phyloP scores from a whole-genome alignment of 1,140 invertebrate genomes.

The Belonocnema kinseyi region DNA sequence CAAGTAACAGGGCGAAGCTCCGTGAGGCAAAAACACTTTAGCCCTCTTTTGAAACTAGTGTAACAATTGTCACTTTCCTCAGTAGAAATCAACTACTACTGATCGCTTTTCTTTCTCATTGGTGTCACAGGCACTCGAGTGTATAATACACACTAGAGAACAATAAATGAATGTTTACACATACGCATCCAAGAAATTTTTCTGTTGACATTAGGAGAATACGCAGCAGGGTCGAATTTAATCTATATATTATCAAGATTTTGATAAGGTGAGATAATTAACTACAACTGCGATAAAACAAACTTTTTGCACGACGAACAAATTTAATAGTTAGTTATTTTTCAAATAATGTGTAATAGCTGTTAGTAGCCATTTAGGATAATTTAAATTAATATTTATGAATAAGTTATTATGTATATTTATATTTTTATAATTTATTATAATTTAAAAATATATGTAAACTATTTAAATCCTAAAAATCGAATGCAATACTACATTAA shows the following conservation, averaged over 20 bases:
- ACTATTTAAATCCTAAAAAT: too few relatives aligned
- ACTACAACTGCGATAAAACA: too few relatives aligned
- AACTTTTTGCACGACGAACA: too few relatives aligned
- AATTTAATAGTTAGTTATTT: too few relatives aligned
- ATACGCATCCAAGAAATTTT: constrained; percentile 7
- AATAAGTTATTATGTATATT: too few relatives aligned
- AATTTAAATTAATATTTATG: too few relatives aligned
- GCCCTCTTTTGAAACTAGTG: constrained; percentile 2
- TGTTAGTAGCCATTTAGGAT: too few relatives aligned
- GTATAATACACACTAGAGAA: background rate
- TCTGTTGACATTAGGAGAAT: constrained; percentile 13
- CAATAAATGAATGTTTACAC: constrained; percentile 7
- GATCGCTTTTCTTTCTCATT: background rate
- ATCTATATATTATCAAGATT: background rate
- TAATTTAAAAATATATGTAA: too few relatives aligned
- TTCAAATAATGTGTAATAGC: too few relatives aligned
- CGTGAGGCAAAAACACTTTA: background rate
- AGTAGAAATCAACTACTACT: background rate
- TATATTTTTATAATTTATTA: too few relatives aligned
- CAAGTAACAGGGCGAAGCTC: background rate
- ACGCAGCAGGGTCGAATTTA: background rate
- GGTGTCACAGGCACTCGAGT: background rate
- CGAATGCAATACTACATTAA: too few relatives aligned
- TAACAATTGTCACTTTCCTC: background rate
- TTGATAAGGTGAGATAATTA: background rate